Conservation (phyloP, 1,140 invertebrate species). For the Neoseiulus cucumeris region DNA sequence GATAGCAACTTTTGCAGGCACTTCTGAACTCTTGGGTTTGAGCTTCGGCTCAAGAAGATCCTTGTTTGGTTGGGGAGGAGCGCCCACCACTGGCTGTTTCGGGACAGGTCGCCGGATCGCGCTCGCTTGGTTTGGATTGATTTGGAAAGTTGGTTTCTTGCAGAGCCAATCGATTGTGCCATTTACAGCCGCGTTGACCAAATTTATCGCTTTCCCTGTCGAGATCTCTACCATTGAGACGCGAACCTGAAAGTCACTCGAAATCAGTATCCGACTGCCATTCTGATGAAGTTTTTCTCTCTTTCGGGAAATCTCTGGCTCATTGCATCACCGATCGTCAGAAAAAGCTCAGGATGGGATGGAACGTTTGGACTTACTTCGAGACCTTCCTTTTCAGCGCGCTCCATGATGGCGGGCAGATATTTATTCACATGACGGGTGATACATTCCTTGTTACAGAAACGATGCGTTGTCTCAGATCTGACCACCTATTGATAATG, state of each 20-base stretch:
- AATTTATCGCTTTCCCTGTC: neutral
- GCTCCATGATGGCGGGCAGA: neutral
- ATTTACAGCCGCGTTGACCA: neutral
- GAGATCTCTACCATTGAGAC: slow-evolving; percentile 7
- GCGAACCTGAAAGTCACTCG: neutral
- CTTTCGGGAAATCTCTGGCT: too few species aligned
- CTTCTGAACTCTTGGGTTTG: too few species aligned
- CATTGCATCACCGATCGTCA: too few species aligned
- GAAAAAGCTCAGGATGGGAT: too few species aligned
- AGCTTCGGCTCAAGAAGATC: too few species aligned
- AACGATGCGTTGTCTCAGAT: neutral
- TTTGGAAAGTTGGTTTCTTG: neutral
- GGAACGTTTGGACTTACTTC: neutral
- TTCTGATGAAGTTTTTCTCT: too few species aligned
- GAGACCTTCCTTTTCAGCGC: neutral
- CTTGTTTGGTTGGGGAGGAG: too few species aligned
- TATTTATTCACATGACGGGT: slow-evolving; percentile 6
- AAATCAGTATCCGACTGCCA: neutral
- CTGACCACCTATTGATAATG: neutral
- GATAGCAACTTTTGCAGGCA: too few species aligned
- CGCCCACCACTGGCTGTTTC: neutral
- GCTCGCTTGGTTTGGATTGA: slow-evolving; percentile 7
- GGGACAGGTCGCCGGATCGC: neutral
- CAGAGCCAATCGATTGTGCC: neutral
- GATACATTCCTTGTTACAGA: neutral